Evolutionary conservation across 64 coral and sea anemone species (phyloP).

Genomic region (Cladopsammia gracilis): DNA sequence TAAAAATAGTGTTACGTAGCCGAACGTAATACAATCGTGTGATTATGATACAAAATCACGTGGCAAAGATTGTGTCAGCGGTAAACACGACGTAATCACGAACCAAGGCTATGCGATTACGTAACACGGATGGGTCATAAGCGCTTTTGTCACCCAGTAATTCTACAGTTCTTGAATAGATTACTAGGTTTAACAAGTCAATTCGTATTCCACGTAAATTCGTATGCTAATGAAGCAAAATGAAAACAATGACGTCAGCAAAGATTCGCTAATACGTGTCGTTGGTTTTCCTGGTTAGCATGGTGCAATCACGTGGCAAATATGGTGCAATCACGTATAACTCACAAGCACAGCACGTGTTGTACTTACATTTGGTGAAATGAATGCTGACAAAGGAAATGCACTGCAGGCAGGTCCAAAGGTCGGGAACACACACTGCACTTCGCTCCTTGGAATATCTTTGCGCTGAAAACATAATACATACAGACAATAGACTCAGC

Average conservation of each 20-base stretch:
- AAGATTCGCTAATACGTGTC: too few species aligned
- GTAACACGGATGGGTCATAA: too few species aligned
- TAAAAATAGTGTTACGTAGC: not conserved
- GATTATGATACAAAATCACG: too few species aligned
- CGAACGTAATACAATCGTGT: not conserved
- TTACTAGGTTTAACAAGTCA: too few species aligned
- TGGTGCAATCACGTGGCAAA: not conserved
- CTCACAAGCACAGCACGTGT: not conserved
- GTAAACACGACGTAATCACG: not conserved
- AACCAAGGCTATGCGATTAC: too few species aligned
- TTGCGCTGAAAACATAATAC: slow-evolving; percentile 66
- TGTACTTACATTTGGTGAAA: slow-evolving; percentile 95
- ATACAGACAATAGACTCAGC: too few species aligned
- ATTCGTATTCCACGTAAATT: too few species aligned
- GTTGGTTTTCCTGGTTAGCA: too few species aligned
- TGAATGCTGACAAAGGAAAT: slow-evolving; percentile 97
- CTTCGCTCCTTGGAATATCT: slow-evolving; percentile 96
- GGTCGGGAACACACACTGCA: slow-evolving; percentile 96
- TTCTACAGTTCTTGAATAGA: too few species aligned
- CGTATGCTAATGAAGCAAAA: not conserved
- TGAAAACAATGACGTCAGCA: not conserved
- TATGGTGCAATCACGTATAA: not conserved
- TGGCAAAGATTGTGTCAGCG: too few species aligned
- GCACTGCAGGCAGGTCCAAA: slow-evolving; percentile 90
- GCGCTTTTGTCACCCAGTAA: too few species aligned